Conservation (phyloP, 2,888 invertebrate species). For the Notodonta dromedarius region DNA sequence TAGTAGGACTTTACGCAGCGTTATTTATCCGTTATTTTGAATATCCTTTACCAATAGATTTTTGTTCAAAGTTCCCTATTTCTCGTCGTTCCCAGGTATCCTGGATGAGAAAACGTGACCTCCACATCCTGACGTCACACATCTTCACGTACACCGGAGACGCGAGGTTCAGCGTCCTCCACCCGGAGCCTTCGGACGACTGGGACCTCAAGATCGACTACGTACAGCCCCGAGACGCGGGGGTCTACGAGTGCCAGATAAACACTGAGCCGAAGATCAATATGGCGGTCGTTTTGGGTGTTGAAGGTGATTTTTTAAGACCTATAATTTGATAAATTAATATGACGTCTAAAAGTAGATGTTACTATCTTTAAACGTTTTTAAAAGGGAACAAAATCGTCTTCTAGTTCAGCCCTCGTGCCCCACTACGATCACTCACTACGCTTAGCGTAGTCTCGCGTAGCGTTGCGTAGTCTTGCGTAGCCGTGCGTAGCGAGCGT, state of each 20-base stretch:
- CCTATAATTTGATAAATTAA: too few species aligned
- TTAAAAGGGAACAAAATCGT: too few species aligned
- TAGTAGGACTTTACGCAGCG: too few species aligned
- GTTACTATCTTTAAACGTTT: neutral
- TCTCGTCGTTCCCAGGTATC: constrained; percentile 86
- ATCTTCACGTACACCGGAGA: constrained; percentile 95
- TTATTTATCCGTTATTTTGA: too few species aligned
- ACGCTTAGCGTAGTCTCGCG: too few species aligned
- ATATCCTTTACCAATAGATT: too few species aligned
- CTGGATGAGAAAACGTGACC: constrained; percentile 92
- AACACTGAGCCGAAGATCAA: constrained; percentile 96
- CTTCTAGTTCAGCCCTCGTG: too few species aligned
- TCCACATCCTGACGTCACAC: constrained; percentile 92
- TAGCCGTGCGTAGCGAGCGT: too few species aligned
- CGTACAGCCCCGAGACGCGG: constrained; percentile 92
- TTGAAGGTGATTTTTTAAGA: constrained; percentile 87
- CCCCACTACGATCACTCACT: too few species aligned
- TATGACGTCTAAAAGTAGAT: neutral
- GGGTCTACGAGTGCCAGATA: constrained; percentile 95
- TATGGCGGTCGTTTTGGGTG: constrained; percentile 90
- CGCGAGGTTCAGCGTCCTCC: constrained; percentile 92
- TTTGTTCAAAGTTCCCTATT: too few species aligned
- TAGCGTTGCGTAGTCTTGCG: too few species aligned
- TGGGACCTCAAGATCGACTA: constrained; percentile 94
- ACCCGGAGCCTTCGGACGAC: constrained; percentile 93